Evolutionary conservation across 2,888 invertebrate species (phyloP).

Genomic region (Meghimatium bilineatum): DNA sequence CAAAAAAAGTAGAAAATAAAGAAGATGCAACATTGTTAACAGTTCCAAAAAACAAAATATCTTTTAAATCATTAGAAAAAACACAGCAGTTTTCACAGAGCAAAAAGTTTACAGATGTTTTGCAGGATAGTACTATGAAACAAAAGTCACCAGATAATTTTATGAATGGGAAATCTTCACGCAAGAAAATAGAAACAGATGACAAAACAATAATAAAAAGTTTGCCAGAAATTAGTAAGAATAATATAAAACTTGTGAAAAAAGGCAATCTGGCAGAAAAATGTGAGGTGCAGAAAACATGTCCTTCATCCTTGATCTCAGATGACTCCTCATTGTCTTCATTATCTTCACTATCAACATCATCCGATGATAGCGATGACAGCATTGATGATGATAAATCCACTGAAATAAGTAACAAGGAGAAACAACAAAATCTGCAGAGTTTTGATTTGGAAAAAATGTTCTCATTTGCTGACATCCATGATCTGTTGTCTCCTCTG

Average conservation of each 20-base stretch:
- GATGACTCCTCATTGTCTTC: constrained; percentile 22
- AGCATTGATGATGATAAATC: not conserved
- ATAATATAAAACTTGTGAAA: not conserved
- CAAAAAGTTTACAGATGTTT: not conserved
- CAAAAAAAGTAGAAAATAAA: not conserved
- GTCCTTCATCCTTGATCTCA: not conserved
- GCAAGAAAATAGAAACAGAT: not conserved
- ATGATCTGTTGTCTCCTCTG: constrained; percentile 14
- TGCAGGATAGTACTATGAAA: not conserved
- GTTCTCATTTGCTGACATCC: constrained; percentile 20
- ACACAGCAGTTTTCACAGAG: not conserved
- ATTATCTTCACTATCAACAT: constrained; percentile 16
- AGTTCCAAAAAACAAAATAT: not conserved
- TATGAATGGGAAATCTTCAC: not conserved
- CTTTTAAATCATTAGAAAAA: not conserved
- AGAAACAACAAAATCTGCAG: not conserved
- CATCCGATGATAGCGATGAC: constrained; percentile 6
- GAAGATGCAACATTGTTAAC: not conserved
- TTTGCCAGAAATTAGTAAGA: not conserved
- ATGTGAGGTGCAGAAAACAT: not conserved
- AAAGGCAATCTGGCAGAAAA: not conserved
- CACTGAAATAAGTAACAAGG: not conserved
- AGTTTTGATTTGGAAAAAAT: not conserved
- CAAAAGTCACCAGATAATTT: not conserved
- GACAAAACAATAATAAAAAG: not conserved